A percentile compares a stretch with the other conserved stretches of the same genome.
phyloP scores from a whole-genome alignment of 2,888 invertebrate species.

The Orthosia incerta region DNA sequence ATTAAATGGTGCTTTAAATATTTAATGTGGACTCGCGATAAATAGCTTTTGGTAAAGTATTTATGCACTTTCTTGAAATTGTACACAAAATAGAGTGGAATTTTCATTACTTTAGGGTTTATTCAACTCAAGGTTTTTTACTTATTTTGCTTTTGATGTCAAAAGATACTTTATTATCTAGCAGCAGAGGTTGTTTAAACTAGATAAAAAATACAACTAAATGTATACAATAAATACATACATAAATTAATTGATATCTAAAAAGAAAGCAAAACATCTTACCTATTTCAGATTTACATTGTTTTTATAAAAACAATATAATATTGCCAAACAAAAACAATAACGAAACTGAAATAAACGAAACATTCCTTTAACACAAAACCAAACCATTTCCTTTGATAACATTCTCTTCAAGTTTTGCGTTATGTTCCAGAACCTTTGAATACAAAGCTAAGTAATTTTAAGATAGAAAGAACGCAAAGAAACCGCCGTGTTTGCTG shows the following conservation, averaged over 20 bases:
- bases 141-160: conserved; percentile 2
- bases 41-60: conserved; percentile 35
- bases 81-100: neutral
- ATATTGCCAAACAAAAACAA: conserved; percentile 50
- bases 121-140: conserved; percentile 11
- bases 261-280: conserved; percentile 2
- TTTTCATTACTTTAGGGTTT: conserved; percentile 19
- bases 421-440: conserved; percentile 55
- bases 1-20: conserved; percentile 48
- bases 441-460: conserved; percentile 63
- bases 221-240: neutral
- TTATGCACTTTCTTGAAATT: conserved; percentile 43
- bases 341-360: conserved; percentile 52
- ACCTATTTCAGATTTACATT: conserved; percentile 13
- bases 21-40: conserved; percentile 39
- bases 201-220: neutral
- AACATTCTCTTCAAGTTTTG: conserved; percentile 57
- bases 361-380: conserved; percentile 55
- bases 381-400: conserved; percentile 59
- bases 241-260: neutral
- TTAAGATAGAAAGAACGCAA: conserved; percentile 50
- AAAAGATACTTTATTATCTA: neutral
- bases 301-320: conserved; percentile 35
- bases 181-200: neutral
- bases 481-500: conserved; percentile 57